Conservation (phyloP, 1,140 invertebrate species). For the Lasioglossum albipes region DNA sequence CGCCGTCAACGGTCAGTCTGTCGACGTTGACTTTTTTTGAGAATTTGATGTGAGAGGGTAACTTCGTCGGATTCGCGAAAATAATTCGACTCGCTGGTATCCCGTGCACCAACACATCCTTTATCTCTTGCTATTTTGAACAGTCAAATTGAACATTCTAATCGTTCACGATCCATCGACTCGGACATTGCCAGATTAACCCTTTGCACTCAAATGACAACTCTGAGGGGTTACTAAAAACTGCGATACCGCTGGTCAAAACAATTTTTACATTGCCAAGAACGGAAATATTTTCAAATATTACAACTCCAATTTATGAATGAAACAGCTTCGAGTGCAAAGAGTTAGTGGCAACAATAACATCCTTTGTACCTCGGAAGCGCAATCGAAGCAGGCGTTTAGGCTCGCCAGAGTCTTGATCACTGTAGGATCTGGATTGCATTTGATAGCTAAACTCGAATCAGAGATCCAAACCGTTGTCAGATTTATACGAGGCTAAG, state of each 20-base stretch:
- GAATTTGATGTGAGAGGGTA: slow-evolving; percentile 91
- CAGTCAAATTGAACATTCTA: neutral
- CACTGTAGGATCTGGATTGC: slow-evolving; percentile 85
- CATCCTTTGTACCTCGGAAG: slow-evolving; percentile 82
- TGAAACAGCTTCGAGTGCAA: too few species aligned
- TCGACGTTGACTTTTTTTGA: slow-evolving; percentile 88
- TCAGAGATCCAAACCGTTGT: neutral
- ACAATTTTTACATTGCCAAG: too few species aligned
- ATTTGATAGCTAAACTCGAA: slow-evolving; percentile 85
- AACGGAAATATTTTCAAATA: too few species aligned
- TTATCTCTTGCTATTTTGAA: slow-evolving; percentile 83
- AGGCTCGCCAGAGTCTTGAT: slow-evolving; percentile 84
- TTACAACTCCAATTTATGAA: too few species aligned
- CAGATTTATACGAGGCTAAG: too few species aligned
- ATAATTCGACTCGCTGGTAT: slow-evolving; percentile 89
- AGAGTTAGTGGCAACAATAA: too few species aligned
- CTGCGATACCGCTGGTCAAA: too few species aligned
- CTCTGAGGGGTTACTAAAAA: too few species aligned
- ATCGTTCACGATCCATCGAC: neutral
- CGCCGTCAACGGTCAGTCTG: slow-evolving; percentile 96
- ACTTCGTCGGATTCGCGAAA: slow-evolving; percentile 98
- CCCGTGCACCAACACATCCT: slow-evolving; percentile 83
- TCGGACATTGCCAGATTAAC: too few species aligned
- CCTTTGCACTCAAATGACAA: too few species aligned
- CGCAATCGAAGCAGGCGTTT: slow-evolving; percentile 88